Base-by-base conservation (phyloP, 2,797 vertebrate species). In the Chanos chanos region DNA sequence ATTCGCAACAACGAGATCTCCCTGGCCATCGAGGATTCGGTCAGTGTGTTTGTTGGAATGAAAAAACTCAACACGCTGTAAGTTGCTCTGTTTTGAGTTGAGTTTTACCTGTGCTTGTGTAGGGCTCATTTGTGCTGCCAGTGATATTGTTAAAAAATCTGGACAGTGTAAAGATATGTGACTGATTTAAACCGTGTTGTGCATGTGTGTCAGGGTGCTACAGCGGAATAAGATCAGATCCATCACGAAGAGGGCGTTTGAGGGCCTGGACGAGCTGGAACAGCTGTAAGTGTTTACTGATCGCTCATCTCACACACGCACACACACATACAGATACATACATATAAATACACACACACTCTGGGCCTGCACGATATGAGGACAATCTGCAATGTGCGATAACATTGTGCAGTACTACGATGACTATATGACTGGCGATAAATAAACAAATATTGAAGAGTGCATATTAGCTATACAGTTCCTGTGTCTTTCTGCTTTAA, bases 11-110 rank as follows among this genome's bases (percentile, higher is more conserved):
- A 99, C 71, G 94, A 94, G 82, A 94, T 99, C 80, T 96, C 93
- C 9, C 98, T 95, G 92, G 95, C 95, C 70, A 96, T 99, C 71
- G 96, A 99, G 83, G 96, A 99, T 83, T 89, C 92, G 49, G 88
- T 90, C 56, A 92, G 96, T 78, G 86, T 92, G 6, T 98, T 99
- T 86, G 81, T 89, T 59, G 94, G 94, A 70, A 94, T 98, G 78
- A 83, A 88, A 79, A 93, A 89, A 78, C 89, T 99, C 72, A 90
- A 92, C 81, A 92, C 90, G 67, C 81, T 99, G 96, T 99, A 86
- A 79, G 96, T 80, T 79, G 67, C 30, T 12, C 16, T 40, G 45
- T 40, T 4, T 1, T 30, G 47, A 1, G 19, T 22, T 6, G 4
- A 13, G 19, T 8, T 21, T n/a, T n/a, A 18, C 8, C 4, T 30